These are phyloP conservation scores for Cylas formicarius DNA, from an alignment of 1,140 invertebrate species.

Conservation along the genomic window DNA sequence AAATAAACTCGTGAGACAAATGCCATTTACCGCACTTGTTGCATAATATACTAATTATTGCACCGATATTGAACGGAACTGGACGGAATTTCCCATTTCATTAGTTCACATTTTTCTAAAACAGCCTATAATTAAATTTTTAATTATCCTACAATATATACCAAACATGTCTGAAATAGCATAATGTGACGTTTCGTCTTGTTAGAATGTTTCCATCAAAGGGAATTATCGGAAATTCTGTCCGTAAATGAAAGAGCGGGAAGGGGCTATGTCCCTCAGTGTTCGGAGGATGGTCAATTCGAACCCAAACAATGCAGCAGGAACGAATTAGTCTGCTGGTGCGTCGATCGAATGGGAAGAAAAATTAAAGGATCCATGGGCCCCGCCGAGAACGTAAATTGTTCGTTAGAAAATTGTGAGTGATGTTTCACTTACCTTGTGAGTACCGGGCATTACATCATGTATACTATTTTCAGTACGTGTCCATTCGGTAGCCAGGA, in stretches of 20 bases:
- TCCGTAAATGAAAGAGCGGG: conserved; percentile 69
- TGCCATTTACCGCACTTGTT: too few relatives aligned
- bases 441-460: background rate
- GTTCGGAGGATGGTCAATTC: conserved; percentile 62
- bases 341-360: conserved; percentile 66
- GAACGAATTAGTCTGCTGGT: conserved; percentile 81
- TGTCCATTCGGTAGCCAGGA: conserved; percentile 42
- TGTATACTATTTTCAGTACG: conserved; percentile 36
- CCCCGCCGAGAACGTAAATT: conserved; percentile 60
- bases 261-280: conserved; percentile 76
- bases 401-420: too few relatives aligned
- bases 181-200: conserved; percentile 11
- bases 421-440: background rate
- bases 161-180: too few relatives aligned
- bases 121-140: too few relatives aligned
- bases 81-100: too few relatives aligned
- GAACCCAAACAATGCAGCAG: conserved; percentile 67
- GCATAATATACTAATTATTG: too few relatives aligned
- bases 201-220: conserved; percentile 64
- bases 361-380: conserved; percentile 74
- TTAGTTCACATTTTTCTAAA: too few relatives aligned
- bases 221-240: conserved; percentile 66
- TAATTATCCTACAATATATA: too few relatives aligned
- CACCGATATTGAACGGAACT: too few relatives aligned
- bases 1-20: too few relatives aligned